phyloP scores from a whole-genome alignment of 1,140 invertebrate genomes.

The Aethina tumida region DNA sequence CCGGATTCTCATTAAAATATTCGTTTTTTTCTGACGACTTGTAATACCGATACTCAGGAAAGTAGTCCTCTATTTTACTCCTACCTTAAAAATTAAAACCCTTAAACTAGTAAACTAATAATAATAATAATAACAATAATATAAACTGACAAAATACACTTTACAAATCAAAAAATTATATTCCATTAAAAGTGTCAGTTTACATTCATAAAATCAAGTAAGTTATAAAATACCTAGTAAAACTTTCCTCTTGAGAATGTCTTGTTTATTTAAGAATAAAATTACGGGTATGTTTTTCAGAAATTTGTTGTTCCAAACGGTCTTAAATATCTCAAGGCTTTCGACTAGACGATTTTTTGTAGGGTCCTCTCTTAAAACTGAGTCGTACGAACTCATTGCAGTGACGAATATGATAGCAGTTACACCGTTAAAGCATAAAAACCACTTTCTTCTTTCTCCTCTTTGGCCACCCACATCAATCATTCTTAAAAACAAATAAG shows the following conservation, averaged over 20 bases:
- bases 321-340: conserved; percentile 96
- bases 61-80: conserved; percentile 92
- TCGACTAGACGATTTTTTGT: conserved; percentile 94
- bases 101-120: background rate
- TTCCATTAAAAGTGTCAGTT: no score
- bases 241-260: conserved; percentile 95
- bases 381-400: conserved; percentile 97
- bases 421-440: conserved; percentile 99
- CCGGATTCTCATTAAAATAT: conserved; percentile 65
- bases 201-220: background rate
- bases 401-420: conserved; percentile 99
- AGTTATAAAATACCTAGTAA: conserved; percentile 58
- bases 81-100: conserved; percentile 44
- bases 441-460: conserved; percentile 98
- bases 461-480: conserved; percentile 99
- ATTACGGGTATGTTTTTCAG: conserved; percentile 98
- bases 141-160: no score
- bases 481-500: conserved; percentile 69
- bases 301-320: conserved; percentile 99
- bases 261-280: conserved; percentile 98
- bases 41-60: conserved; percentile 66
- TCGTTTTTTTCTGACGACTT: conserved; percentile 73
- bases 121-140: background rate
- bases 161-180: no score
- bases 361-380: conserved; percentile 96